phyloP scores from a whole-genome alignment of 2,113 vertebrate species.

The Neolamprologus toae region DNA sequence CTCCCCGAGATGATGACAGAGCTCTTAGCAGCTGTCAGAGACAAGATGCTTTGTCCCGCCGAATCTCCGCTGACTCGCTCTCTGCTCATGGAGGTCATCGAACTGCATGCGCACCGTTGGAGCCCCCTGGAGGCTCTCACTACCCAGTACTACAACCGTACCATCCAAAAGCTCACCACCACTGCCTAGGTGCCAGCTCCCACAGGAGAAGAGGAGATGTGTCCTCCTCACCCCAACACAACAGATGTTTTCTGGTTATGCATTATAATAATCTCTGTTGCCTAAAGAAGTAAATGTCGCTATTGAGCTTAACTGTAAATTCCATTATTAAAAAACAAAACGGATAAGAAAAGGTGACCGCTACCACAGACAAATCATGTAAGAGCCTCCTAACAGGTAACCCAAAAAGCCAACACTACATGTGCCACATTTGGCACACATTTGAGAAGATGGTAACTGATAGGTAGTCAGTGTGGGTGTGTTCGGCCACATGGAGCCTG shows the following conservation, averaged over 20 bases:
- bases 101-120: conserved; percentile 96
- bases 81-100: conserved; percentile 96
- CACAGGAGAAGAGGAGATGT: neutral
- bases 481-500: neutral
- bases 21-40: conserved; percentile 84
- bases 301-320: neutral
- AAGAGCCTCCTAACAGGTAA: neutral
- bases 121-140: conserved; percentile 90
- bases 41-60: conserved; percentile 94
- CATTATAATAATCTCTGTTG: neutral
- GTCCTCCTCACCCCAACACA: neutral
- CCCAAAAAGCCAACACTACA: neutral
- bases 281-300: neutral
- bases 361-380: neutral
- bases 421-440: neutral
- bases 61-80: conserved; percentile 94
- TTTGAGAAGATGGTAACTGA: neutral
- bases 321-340: neutral
- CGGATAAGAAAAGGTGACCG: neutral
- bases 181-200: conserved; percentile 26
- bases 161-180: conserved; percentile 96
- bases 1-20: conserved; percentile 96
- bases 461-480: conserved; percentile 31
- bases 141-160: conserved; percentile 98
- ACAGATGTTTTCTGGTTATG: neutral